A percentile compares a stretch with the other conserved stretches of the same genome.
Evolutionary conservation across 2,113 vertebrate genomes (phyloP).

Genomic region (Cariama cristata): DNA sequence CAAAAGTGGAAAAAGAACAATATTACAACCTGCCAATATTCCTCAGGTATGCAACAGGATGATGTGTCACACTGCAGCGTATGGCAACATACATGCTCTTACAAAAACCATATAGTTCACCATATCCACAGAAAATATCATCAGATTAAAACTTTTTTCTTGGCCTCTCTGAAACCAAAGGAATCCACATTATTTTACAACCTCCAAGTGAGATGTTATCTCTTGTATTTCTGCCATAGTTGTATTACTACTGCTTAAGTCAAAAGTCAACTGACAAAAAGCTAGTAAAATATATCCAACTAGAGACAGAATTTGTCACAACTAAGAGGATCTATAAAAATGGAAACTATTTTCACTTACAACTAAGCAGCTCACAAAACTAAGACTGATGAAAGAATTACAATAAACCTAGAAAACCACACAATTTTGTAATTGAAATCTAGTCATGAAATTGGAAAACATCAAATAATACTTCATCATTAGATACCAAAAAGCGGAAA

Average conservation of each 20-base stretch:
- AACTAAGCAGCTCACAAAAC: not conserved
- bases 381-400: not conserved
- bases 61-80: not conserved
- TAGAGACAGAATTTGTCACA: not conserved
- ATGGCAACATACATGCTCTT: fast-evolving
- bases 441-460: not conserved
- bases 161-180: not conserved
- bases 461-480: not conserved
- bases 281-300: not conserved
- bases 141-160: not conserved
- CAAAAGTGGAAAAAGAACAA: not conserved
- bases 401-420: not conserved
- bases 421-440: not conserved
- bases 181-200: not conserved
- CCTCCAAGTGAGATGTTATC: not conserved
- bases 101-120: not conserved
- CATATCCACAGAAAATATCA: not conserved
- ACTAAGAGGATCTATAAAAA: not conserved
- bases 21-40: not conserved
- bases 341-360: not conserved
- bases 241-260: not conserved
- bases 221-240: not conserved
- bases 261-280: not conserved
- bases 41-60: not conserved
- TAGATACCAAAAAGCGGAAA: constrained; percentile 21